Conservation (phyloP, 2,888 invertebrate genomes). For the Stenodera caucasica region DNA sequence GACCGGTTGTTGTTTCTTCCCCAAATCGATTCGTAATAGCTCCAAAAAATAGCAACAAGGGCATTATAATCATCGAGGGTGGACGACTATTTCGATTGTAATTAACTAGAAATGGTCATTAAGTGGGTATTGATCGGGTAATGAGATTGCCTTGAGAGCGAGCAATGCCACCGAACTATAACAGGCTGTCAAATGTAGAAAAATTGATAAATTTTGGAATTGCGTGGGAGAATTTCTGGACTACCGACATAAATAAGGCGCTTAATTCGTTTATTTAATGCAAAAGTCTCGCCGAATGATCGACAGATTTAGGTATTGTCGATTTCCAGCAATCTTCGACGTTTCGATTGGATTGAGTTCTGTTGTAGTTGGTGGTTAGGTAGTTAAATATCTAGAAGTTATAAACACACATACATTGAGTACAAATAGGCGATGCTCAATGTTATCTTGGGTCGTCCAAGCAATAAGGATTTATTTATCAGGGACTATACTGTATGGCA, state of each 20-base stretch:
- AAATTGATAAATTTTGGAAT: too few relatives aligned
- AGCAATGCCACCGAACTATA: slow-evolving; percentile 46
- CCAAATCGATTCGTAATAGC: background rate
- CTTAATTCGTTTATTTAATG: background rate
- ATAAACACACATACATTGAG: slow-evolving; percentile 22
- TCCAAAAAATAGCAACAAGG: slow-evolving; percentile 1
- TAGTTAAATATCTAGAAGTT: background rate
- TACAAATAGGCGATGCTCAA: slow-evolving; percentile 52
- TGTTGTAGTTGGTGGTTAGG: background rate
- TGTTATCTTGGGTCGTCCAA: slow-evolving; percentile 46
- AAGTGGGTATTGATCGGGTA: slow-evolving; percentile 52
- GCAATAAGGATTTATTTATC: slow-evolving; percentile 54
- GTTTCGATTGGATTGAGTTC: slow-evolving; percentile 4
- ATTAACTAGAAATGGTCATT: slow-evolving; percentile 54
- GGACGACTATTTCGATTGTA: slow-evolving; percentile 54
- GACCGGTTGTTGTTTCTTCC: slow-evolving; percentile 37
- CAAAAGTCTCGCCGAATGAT: too few relatives aligned
- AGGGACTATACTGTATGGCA: slow-evolving; percentile 43
- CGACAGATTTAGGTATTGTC: too few relatives aligned
- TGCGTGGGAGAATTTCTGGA: background rate
- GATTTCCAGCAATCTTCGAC: too few relatives aligned
- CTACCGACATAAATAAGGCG: background rate
- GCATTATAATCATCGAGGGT: too few relatives aligned
- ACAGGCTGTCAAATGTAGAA: too few relatives aligned
- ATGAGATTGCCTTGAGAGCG: slow-evolving; percentile 51